Percentiles rank a stretch among this genome's conserved stretches.
Evolutionary conservation across 2,113 vertebrate species (phyloP).

Genomic region (Microtus ochrogaster): DNA sequence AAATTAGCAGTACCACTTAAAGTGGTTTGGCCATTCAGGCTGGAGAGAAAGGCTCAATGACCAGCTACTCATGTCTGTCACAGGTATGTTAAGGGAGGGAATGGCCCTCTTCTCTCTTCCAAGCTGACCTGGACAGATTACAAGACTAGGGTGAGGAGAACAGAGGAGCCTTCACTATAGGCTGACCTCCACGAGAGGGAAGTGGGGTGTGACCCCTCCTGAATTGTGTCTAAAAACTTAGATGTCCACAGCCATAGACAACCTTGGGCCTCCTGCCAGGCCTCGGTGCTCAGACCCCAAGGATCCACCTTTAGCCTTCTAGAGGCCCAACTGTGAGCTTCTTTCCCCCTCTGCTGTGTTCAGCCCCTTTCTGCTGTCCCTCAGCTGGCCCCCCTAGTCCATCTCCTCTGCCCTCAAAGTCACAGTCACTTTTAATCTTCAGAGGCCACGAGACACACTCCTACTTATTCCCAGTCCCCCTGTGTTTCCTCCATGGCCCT

Average conservation of each 20-base stretch:
- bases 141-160: not conserved
- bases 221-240: not conserved
- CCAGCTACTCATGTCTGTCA: not conserved
- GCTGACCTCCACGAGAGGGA: not conserved
- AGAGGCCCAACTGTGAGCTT: not conserved
- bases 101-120: not conserved
- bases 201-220: not conserved
- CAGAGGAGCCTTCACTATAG: no score
- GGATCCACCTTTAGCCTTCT: not conserved
- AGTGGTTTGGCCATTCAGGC: not conserved
- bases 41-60: not conserved
- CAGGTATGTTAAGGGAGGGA: rapidly evolving
- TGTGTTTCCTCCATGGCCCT: not conserved
- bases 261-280: not conserved
- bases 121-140: not conserved
- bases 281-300: not conserved
- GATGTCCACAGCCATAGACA: not conserved
- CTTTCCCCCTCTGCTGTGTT: not conserved
- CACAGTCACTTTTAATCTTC: not conserved
- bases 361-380: not conserved
- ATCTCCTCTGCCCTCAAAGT: not conserved
- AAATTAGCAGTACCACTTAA: not conserved
- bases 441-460: not conserved
- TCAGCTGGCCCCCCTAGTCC: not conserved
- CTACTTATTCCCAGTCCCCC: rapidly evolving